Evolutionary conservation across 2,888 invertebrate genomes (phyloP).

Genomic region (Chrysina gloriosa): DNA sequence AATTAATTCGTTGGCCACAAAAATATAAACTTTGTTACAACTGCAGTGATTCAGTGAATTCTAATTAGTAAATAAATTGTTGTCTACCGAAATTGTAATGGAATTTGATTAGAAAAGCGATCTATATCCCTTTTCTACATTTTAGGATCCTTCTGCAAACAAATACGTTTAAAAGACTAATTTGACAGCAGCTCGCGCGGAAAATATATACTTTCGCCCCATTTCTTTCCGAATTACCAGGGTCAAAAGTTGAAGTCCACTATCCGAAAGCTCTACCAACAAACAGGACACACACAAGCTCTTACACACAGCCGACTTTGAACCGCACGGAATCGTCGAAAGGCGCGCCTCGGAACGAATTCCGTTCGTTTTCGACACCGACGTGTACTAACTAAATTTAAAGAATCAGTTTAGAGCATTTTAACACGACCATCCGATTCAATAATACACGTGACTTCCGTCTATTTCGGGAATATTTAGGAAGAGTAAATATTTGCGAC

Average conservation of each 20-base stretch:
- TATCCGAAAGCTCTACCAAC: conserved; percentile 1
- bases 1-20: no score
- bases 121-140: no score
- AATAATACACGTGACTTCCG: conserved; percentile 54
- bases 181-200: conserved; percentile 11
- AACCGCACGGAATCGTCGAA: background rate
- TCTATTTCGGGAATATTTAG: conserved; percentile 57
- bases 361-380: conserved; percentile 25
- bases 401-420: conserved; percentile 53
- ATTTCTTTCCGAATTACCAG: background rate
- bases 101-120: no score
- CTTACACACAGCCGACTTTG: conserved; percentile 12
- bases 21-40: no score
- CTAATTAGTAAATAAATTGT: no score
- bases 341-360: conserved; percentile 17
- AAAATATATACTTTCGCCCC: background rate
- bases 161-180: background rate
- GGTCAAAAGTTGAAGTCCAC: conserved; percentile 6
- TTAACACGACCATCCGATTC: conserved; percentile 48
- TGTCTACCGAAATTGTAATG: no score
- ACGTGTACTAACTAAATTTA: conserved; percentile 51
- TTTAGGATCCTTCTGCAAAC: no score
- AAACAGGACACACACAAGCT: conserved; percentile 13
- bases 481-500: conserved; percentile 57
- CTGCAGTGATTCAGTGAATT: no score